Conservation (phyloP, 1,140 invertebrate genomes). For the Phenacoccus solenopsis region DNA sequence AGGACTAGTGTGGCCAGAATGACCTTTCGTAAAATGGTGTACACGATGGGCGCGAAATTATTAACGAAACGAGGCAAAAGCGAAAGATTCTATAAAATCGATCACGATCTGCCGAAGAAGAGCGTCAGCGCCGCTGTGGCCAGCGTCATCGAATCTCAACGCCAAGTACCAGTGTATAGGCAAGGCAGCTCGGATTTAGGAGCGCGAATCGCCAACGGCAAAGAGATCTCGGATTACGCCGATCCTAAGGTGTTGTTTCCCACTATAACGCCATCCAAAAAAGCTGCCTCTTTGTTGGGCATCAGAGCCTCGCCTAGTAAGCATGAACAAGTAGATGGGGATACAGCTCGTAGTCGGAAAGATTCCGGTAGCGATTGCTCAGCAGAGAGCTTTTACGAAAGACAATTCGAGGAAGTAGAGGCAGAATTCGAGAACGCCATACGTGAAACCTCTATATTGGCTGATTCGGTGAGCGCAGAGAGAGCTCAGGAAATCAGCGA, state of each 20-base stretch:
- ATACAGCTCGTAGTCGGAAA: neutral
- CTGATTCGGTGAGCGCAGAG: conserved; percentile 61
- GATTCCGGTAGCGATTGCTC: conserved; percentile 24
- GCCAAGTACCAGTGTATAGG: conserved; percentile 41
- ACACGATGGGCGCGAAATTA: conserved; percentile 33
- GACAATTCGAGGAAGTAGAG: conserved; percentile 61
- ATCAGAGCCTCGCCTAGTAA: conserved; percentile 25
- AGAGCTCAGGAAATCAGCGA: conserved; percentile 18
- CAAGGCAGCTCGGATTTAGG: conserved; percentile 70
- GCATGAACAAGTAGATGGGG: conserved; percentile 19
- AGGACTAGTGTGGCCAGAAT: conserved; percentile 32
- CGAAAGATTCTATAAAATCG: neutral
- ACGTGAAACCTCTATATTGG: conserved; percentile 61
- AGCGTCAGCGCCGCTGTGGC: neutral
- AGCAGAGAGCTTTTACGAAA: conserved; percentile 57
- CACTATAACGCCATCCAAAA: conserved; percentile 39
- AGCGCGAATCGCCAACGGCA: conserved; percentile 61
- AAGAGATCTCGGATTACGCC: conserved; percentile 55
- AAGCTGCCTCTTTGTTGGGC: conserved; percentile 32
- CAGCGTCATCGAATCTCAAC: neutral
- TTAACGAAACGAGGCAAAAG: conserved; percentile 19
- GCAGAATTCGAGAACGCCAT: conserved; percentile 30
- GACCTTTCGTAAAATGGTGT: conserved; percentile 35
- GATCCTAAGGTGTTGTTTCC: conserved; percentile 54
- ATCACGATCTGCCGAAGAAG: neutral